Evolutionary conservation across 2,888 invertebrate species (phyloP).

Genomic region (Podotricha telesiphe): DNA sequence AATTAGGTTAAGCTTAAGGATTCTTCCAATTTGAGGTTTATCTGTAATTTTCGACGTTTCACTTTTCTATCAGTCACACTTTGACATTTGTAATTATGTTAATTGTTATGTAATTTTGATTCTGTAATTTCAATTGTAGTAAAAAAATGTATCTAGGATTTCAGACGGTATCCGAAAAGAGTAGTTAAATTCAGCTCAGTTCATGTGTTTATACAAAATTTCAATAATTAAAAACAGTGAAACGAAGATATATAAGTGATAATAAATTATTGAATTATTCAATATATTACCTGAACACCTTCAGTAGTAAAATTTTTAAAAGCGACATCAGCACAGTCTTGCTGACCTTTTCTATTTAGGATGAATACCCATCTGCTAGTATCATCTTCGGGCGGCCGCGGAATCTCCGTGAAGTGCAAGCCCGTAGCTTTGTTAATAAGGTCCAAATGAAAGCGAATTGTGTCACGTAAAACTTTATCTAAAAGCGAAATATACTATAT

Average conservation of each 20-base stretch:
- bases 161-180: too few species aligned
- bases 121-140: too few species aligned
- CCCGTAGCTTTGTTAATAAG: slow-evolving; percentile 52
- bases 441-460: slow-evolving; percentile 59
- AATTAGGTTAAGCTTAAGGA: too few species aligned
- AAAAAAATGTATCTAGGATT: too few species aligned
- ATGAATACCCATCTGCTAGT: slow-evolving; percentile 65
- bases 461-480: slow-evolving; percentile 68
- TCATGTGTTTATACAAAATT: too few species aligned
- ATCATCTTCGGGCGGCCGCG: slow-evolving; percentile 55
- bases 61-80: too few species aligned
- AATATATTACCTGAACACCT: slow-evolving; percentile 63
- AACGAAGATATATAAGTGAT: neutral
- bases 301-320: slow-evolving; percentile 55
- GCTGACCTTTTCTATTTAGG: slow-evolving; percentile 59
- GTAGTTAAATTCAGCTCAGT: too few species aligned
- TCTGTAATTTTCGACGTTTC: too few species aligned
- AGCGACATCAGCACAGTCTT: slow-evolving; percentile 61
- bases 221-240: too few species aligned
- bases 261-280: neutral
- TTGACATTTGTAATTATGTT: too few species aligned
- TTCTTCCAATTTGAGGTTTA: too few species aligned
- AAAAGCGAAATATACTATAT: slow-evolving; percentile 24
- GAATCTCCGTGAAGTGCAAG: slow-evolving; percentile 62
- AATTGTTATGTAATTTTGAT: too few species aligned